phyloP scores from a whole-genome alignment of 2,888 invertebrate genomes.

The Drosophila demipolita region DNA sequence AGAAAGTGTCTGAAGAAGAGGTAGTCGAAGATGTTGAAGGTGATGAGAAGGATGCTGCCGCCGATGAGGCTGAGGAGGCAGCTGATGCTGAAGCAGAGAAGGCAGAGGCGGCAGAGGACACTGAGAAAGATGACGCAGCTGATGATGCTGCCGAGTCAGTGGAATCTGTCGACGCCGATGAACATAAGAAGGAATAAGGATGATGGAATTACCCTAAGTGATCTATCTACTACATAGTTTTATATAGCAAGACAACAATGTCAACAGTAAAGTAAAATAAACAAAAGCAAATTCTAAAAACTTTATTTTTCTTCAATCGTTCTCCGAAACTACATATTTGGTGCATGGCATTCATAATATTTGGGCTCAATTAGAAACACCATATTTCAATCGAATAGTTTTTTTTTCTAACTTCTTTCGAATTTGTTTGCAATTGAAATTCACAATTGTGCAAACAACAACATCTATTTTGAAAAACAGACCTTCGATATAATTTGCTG shows the following conservation, averaged over 20 bases:
- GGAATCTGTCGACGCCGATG: background rate
- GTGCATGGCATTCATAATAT: background rate
- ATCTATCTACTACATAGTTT: conserved; percentile 2
- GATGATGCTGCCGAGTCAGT: background rate
- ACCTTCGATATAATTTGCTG: background rate
- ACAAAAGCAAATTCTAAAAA: background rate
- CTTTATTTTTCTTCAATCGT: background rate
- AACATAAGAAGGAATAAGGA: background rate
- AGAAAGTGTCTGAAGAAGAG: background rate
- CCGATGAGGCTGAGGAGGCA: conserved; percentile 1
- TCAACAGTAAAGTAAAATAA: conserved; percentile 20
- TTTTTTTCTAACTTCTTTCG: background rate
- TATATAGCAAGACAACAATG: background rate
- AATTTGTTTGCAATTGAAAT: background rate
- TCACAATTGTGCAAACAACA: background rate
- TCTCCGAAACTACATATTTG: background rate
- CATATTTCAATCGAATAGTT: background rate
- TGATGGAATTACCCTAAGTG: background rate
- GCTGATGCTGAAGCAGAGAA: background rate
- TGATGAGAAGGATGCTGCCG: background rate
- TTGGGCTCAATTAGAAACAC: background rate
- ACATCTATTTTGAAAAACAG: background rate
- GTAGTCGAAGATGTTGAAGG: background rate
- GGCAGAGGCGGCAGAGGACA: background rate
- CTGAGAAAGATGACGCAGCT: background rate